Base-by-base conservation (phyloP, 2,113 vertebrate genomes). In the Clupea harengus region DNA sequence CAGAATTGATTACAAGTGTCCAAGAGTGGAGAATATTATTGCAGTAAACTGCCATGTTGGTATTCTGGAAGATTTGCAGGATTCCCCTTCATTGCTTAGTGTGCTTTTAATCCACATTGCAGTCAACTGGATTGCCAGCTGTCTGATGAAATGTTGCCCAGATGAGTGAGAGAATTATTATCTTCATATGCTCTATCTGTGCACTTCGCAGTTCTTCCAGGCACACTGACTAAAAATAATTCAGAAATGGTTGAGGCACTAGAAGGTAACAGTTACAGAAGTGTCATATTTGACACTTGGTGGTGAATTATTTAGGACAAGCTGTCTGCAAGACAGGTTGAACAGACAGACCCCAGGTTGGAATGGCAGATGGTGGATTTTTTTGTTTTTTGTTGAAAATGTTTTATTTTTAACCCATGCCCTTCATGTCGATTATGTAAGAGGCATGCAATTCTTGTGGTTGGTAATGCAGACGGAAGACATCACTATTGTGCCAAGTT, bases 301-400 rank as follows among this genome's bases (percentile, higher is more conserved):
- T 32, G 72, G 72, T 39, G 72, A 44, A 78, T 78, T 39, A 78
- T 78, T 78, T 78, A 78, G 72, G 72, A 15, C 72, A 78, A 78
- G 28, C 72, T 78, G 72, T 39, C 72, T 44, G 72, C 28, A 39
- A 39, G 72, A 39, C 32, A 17, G 72, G 72, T 78, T 78, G 28
- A 32, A 78, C 5, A 44, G 72, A 32, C 72, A 78, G 72, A 78
- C 39, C 39, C 39, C 39, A 39, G 39, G 39, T 78, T 78, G 28
- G 72, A 78, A 17, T 78, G 72, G 72, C 72, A 78, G 72, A 78
- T 32, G 28, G 60, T 72, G 64, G 64, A 28, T 25, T 72, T 72
- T 72, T 72, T 72, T 72, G 32, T 8, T 60, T 32, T 10, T 13
- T 32, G 11, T 32, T 4, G 28, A 75, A 75, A 32, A 78, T 10